phyloP scores from a whole-genome alignment of 2,113 vertebrate species.

The Calidris pugnax region DNA sequence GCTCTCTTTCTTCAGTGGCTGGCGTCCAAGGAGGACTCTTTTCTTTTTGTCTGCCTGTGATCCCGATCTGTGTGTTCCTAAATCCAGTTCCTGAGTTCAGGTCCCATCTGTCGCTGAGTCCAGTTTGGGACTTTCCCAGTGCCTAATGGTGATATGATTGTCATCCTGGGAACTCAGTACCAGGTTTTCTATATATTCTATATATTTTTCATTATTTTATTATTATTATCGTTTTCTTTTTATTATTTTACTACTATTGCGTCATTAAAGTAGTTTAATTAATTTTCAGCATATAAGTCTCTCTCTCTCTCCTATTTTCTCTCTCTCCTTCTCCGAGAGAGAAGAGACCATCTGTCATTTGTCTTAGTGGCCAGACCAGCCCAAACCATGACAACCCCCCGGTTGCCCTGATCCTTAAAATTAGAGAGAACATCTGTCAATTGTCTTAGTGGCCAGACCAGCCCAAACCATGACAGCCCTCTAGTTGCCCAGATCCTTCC shows the following conservation, averaged over 20 bases:
- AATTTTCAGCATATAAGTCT: not conserved
- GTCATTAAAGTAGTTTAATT: not conserved
- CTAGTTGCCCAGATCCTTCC: not conserved
- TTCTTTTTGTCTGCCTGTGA: not conserved
- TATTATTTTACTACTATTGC: not conserved
- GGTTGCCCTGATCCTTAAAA: not conserved
- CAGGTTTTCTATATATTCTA: not conserved
- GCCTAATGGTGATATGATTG: not conserved
- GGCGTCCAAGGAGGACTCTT: not conserved
- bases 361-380: not conserved
- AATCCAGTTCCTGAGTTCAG: not conserved
- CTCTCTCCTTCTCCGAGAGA: not conserved
- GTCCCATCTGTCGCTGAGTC: not conserved
- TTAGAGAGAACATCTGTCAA: not conserved
- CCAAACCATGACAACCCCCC: not conserved
- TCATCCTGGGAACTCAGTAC: not conserved
- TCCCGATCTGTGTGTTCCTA: not conserved
- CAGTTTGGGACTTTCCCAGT: not conserved
- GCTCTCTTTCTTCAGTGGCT: not conserved
- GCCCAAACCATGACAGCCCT: not conserved
- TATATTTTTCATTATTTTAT: not conserved
- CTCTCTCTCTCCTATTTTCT: not conserved
- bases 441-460: not conserved
- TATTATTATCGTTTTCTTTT: not conserved
- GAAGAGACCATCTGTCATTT: not conserved